Conservation (phyloP, 2,888 invertebrate genomes). For the Drosophila subsilvestris region DNA sequence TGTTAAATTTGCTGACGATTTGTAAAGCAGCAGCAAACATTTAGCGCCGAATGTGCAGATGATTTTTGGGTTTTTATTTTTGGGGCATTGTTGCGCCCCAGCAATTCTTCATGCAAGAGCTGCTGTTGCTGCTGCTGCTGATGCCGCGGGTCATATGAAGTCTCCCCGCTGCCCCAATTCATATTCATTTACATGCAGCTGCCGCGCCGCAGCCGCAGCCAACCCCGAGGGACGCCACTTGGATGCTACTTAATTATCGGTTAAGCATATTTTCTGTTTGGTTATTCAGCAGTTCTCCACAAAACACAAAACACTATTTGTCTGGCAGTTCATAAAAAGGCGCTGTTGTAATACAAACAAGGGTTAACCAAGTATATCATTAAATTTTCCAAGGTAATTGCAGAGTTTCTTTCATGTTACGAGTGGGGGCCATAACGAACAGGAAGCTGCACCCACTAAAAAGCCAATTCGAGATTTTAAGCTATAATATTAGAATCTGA, state of each 20-base stretch:
- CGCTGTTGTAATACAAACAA: constrained; percentile 43
- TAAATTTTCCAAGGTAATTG: constrained; percentile 38
- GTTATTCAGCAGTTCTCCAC: constrained; percentile 40
- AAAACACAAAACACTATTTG: constrained; percentile 23
- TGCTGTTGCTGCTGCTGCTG: constrained; percentile 39
- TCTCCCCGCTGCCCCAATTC: constrained; percentile 25
- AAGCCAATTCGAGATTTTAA: constrained; percentile 6
- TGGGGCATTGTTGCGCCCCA: constrained; percentile 49
- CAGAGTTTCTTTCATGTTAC: constrained; percentile 13
- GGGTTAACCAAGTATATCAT: constrained; percentile 35
- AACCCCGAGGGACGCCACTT: constrained; percentile 42
- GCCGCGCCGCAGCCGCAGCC: constrained; percentile 1
- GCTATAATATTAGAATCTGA: constrained; percentile 12
- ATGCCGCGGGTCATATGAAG: neutral
- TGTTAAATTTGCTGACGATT: constrained; percentile 49
- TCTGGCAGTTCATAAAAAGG: constrained; percentile 26
- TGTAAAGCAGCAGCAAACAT: constrained; percentile 54
- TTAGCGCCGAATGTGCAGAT: constrained; percentile 55
- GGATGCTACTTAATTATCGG: constrained; percentile 54
- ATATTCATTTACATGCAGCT: constrained; percentile 41
- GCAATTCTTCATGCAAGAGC: constrained; percentile 51
- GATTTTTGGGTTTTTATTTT: constrained; percentile 48
- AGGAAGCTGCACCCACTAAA: constrained; percentile 30
- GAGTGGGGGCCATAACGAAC: constrained; percentile 31
- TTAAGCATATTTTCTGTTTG: constrained; percentile 24